A percentile compares a stretch with the other conserved stretches of the same genome.
Evolutionary conservation across 2,888 invertebrate species (phyloP).

Genomic region (Cephus rjabovi): DNA sequence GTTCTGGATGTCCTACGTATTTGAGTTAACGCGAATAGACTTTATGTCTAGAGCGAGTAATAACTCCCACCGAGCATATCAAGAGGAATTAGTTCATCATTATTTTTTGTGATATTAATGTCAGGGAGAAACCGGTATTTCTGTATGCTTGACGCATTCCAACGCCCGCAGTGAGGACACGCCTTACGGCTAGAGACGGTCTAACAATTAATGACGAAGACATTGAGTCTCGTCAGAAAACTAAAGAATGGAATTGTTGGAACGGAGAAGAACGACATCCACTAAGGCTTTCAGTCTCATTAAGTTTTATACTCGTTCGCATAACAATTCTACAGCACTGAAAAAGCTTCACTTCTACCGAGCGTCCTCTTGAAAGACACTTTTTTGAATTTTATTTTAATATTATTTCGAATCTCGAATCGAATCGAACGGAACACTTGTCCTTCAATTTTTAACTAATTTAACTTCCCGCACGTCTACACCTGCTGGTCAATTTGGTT

Average conservation of each 20-base stretch:
- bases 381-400: neutral
- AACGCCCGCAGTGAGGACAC: conserved; percentile 26
- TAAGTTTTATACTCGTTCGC: neutral
- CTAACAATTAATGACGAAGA: conserved; percentile 38
- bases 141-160: conserved; percentile 8
- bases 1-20: neutral
- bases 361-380: neutral
- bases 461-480: neutral
- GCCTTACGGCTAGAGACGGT: conserved; percentile 12
- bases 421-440: neutral
- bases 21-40: neutral
- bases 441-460: neutral
- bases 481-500: conserved; percentile 20
- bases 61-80: neutral
- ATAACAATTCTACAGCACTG: neutral
- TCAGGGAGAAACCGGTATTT: conserved; percentile 1
- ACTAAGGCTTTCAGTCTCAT: neutral
- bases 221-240: conserved; percentile 34
- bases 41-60: neutral
- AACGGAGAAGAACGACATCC: neutral
- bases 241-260: neutral
- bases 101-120: neutral
- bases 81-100: neutral
- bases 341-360: neutral
- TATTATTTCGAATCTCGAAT: neutral